A percentile compares a stretch with the other conserved stretches of the same genome.
phyloP scores from a whole-genome alignment of 2,888 invertebrate species.

The Melipona beecheii region DNA sequence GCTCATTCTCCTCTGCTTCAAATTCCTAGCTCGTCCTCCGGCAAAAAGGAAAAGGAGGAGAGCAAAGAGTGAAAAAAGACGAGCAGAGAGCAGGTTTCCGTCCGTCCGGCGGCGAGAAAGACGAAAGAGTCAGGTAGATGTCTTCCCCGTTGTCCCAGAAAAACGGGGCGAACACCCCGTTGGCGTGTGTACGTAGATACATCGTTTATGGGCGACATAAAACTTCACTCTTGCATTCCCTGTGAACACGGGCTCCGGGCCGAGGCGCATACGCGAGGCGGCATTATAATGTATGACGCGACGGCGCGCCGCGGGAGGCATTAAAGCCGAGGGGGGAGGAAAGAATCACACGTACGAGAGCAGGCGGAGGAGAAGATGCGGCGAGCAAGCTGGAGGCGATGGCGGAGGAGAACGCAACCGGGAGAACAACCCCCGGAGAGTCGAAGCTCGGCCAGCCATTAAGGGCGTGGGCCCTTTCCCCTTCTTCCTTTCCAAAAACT shows the following conservation, averaged over 20 bases:
- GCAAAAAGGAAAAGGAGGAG: not conserved
- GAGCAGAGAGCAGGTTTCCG: not conserved
- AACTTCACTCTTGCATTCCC: conserved; percentile 60
- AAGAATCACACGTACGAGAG: conserved; percentile 39
- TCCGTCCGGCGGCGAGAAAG: not conserved
- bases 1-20: not conserved
- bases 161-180: conserved; percentile 22
- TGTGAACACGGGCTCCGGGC: conserved; percentile 35
- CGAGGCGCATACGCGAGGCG: conserved; percentile 29
- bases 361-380: not conserved
- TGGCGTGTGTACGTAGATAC: conserved; percentile 42
- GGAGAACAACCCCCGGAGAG: conserved; percentile 37
- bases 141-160: conserved; percentile 34
- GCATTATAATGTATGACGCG: conserved; percentile 54
- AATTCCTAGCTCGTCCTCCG: conserved; percentile 3
- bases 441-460: conserved; percentile 14
- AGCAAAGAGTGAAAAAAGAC: not conserved
- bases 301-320: conserved; percentile 41
- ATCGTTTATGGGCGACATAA: conserved; percentile 62
- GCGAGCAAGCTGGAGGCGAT: not conserved
- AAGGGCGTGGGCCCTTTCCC: not conserved
- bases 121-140: conserved; percentile 2
- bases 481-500: not conserved
- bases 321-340: conserved; percentile 30
- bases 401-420: not conserved